These are phyloP conservation scores for Doris montereyensis DNA, from an alignment of 2,888 invertebrate species.

Conservation along the genomic window DNA sequence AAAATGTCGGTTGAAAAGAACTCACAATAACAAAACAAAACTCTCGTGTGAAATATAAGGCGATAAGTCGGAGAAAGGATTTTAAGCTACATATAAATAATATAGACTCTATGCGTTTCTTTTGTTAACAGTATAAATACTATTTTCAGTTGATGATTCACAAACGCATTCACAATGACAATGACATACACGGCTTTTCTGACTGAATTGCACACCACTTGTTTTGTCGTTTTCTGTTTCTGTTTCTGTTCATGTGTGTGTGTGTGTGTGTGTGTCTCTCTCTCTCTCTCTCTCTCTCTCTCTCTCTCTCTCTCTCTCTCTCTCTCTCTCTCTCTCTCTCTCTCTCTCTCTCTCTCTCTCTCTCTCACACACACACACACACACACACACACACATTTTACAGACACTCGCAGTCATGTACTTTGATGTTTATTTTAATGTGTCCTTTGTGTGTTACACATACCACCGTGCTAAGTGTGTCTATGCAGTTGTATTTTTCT, in stretches of 20 bases:
- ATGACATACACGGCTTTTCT: not conserved
- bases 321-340: slow-evolving; percentile 29
- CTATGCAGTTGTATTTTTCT: too few relatives aligned
- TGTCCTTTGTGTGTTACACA: too few relatives aligned
- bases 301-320: slow-evolving; percentile 17
- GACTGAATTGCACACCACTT: not conserved
- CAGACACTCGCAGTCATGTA: not conserved
- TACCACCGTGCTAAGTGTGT: too few relatives aligned
- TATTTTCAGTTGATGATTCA: too few relatives aligned
- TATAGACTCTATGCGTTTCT: too few relatives aligned
- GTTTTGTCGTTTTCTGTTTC: not conserved
- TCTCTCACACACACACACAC: not conserved
- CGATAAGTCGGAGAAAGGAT: not conserved
- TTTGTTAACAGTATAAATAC: too few relatives aligned
- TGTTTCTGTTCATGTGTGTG: not conserved
- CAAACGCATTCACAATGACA: too few relatives aligned
- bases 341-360: slow-evolving; percentile 14
- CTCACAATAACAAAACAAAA: too few relatives aligned
- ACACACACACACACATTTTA: not conserved
- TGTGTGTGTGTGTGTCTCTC: not conserved
- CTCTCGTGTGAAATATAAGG: too few relatives aligned
- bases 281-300: slow-evolving; percentile 22
- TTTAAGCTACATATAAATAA: not conserved
- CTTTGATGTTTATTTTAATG: too few relatives aligned
- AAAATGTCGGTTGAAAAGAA: too few relatives aligned